A percentile compares a stretch with the other conserved stretches of the same genome.
Evolutionary conservation across 2,113 vertebrate species (phyloP).

Genomic region (Notiomystis cincta): DNA sequence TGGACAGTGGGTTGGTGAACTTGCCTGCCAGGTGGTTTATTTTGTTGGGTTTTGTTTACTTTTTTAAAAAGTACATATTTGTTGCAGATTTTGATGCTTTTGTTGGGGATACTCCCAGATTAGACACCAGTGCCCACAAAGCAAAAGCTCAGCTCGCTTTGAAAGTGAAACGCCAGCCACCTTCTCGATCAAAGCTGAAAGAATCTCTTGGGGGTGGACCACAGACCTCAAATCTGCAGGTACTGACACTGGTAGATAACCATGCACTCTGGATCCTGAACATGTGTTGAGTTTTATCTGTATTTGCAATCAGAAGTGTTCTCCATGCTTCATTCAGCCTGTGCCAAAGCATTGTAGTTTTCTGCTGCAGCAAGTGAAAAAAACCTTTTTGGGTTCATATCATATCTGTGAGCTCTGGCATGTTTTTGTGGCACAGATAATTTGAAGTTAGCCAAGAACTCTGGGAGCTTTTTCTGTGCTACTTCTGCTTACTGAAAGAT

Average conservation of each 20-base stretch:
- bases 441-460: background rate
- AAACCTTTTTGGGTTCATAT: background rate
- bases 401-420: background rate
- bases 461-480: background rate
- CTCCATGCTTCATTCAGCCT: background rate
- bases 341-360: background rate
- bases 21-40: background rate
- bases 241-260: background rate
- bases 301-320: background rate
- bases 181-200: conserved; percentile 84
- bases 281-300: background rate
- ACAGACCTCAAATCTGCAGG: conserved; percentile 43
- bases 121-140: conserved; percentile 88
- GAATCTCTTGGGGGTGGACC: conserved; percentile 68
- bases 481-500: background rate
- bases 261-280: background rate
- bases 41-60: background rate
- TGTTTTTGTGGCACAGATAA: background rate
- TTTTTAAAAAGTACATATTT: background rate
- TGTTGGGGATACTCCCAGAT: conserved; percentile 82
- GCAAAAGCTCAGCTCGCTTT: conserved; percentile 86
- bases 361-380: background rate
- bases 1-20: background rate
- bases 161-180: conserved; percentile 85
- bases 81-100: conserved; percentile 78